Evolutionary conservation across 2,888 invertebrate species (phyloP), one percentile per base, ranked within the genome.

Genomic region (Anodontia alba): DNA sequence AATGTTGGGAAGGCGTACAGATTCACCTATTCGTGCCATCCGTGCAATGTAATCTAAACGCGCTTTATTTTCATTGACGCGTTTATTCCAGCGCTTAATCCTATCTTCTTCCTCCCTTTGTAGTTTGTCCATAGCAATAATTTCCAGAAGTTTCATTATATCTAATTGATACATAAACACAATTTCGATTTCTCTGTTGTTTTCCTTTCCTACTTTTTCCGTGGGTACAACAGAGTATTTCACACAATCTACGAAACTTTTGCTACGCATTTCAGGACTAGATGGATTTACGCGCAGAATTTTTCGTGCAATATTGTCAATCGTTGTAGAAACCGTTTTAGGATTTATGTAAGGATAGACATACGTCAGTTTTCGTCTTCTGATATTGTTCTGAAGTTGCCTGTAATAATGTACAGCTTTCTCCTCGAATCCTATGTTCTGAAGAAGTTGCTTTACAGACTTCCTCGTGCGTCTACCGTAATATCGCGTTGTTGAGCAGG

Each of bases 101-200:
- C 23, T 62, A 17, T 62, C 62, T 33, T 62, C 62, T 17, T 62
- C 33, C 29, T 62, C 62, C 33, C 23, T 3, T 15, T 62, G 7
- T 33, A 62, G 31, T 20, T 33, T 62, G 33, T 62, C 62, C 1
- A 62, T 1, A 33, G 62, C 62, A 62, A 62, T 20, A 3, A 62
- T 62, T 62, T 62, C 62, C 33, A 62, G 20, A 31, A 62, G 62
- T 33, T 62, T 62, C 62, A 62, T 62, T 31, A 62, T 62, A 33
- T 62, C 62, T 17, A 62, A 29, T 20, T 20, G 62, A 62, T 62
- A 62, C 62, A 62, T 62, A 23, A 17, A 62, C 20, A 62, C 62
- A 20, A 62, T 62, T 33, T 20, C 29, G 1, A 62, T 23, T 1
- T 62, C 17, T 33, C 29, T 17, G 62, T 31, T 2, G 1, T 26